A percentile compares a stretch with the other conserved stretches of the same genome.
Conservation (phyloP, 1,140 invertebrate genomes). For the Euura saliciscinereae region DNA sequence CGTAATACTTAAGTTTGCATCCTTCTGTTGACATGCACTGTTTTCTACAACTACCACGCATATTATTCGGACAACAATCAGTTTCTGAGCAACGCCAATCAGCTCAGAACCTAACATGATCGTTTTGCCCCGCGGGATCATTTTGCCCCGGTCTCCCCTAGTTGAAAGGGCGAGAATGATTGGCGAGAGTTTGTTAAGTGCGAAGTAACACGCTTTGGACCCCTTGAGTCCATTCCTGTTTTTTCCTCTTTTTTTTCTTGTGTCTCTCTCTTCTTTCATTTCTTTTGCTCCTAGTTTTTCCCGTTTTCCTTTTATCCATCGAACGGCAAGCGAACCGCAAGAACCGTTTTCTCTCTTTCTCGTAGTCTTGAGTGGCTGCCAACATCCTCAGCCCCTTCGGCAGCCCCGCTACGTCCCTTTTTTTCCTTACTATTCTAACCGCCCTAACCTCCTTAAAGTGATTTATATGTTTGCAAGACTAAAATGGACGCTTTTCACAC, state of each 20-base stretch:
- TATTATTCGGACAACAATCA: too few species aligned
- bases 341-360: too few species aligned
- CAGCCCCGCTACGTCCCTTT: not conserved
- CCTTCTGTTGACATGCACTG: too few species aligned
- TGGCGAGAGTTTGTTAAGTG: not conserved
- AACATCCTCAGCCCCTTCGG: not conserved
- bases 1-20: too few species aligned
- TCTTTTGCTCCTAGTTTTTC: not conserved
- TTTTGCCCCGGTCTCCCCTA: too few species aligned
- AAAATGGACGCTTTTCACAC: slow-evolving; percentile 5
- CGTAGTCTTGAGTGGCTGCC: not conserved
- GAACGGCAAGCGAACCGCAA: not conserved
- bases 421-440: not conserved
- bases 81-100: too few species aligned
- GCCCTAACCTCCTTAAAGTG: not conserved
- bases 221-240: not conserved
- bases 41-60: too few species aligned
- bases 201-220: not conserved
- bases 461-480: slow-evolving; percentile 4
- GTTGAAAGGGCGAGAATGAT: not conserved
- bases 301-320: not conserved
- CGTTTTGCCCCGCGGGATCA: too few species aligned
- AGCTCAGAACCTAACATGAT: too few species aligned
- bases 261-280: not conserved
- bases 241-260: too few species aligned